Percentiles rank a stretch among this genome's conserved stretches.
Conservation (phyloP, 2,888 invertebrate genomes). For the Caenorhabditis drosophilae region DNA sequence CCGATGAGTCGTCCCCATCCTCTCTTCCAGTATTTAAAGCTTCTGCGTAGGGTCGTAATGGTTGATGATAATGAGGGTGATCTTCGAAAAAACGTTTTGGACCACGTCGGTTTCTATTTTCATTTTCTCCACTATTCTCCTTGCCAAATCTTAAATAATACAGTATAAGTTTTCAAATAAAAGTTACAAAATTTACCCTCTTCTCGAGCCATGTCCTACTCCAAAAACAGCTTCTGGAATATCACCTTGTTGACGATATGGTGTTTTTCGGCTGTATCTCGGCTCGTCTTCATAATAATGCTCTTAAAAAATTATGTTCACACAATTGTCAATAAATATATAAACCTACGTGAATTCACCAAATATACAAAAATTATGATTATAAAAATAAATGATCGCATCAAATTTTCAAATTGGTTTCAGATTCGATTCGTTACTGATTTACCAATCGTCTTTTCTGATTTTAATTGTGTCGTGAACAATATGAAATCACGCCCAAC, state of each 20-base stretch:
- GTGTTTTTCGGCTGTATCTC: constrained; percentile 41
- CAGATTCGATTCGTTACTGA: too few relatives aligned
- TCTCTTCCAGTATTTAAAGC: constrained; percentile 28
- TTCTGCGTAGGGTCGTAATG: constrained; percentile 12
- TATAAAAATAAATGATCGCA: too few relatives aligned
- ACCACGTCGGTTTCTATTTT: not conserved
- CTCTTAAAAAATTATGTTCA: too few relatives aligned
- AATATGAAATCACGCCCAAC: too few relatives aligned
- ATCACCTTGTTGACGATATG: constrained; percentile 29
- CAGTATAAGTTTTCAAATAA: not conserved
- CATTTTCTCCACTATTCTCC: constrained; percentile 6
- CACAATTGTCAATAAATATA: too few relatives aligned
- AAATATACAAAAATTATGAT: too few relatives aligned
- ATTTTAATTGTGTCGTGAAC: too few relatives aligned
- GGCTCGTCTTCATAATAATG: constrained; percentile 19
- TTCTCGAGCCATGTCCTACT: constrained; percentile 25
- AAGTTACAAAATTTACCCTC: too few relatives aligned
- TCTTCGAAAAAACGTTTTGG: constrained; percentile 33
- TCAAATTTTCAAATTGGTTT: too few relatives aligned
- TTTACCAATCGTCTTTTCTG: too few relatives aligned
- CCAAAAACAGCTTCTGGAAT: constrained; percentile 34
- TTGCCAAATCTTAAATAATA: not conserved
- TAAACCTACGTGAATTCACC: too few relatives aligned
- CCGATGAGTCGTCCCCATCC: constrained; percentile 36
- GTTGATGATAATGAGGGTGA: too few relatives aligned